Percentiles rank a stretch among this genome's conserved stretches.
phyloP scores from a whole-genome alignment of 2,888 invertebrate genomes.

The Drosophila histrio region DNA sequence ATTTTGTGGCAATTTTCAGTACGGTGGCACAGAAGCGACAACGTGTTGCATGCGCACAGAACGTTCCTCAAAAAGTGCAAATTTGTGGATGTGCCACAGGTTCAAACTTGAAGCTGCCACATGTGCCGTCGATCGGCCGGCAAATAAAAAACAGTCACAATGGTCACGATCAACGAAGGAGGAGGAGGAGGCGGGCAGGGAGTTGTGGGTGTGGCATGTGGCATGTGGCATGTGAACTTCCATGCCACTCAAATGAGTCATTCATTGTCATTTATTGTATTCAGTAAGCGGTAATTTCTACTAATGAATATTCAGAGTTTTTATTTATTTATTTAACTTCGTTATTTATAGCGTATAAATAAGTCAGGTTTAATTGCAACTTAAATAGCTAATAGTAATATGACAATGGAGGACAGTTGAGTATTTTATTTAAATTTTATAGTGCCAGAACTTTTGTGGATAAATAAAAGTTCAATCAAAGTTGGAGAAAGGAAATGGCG shows the following conservation, averaged over 20 bases:
- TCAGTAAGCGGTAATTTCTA: conserved; percentile 10
- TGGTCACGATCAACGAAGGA: conserved; percentile 58
- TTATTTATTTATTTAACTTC: too few species aligned
- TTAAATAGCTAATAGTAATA: not conserved
- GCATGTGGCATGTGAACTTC: conserved; percentile 17
- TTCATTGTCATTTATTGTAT: conserved; percentile 33
- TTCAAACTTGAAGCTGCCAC: conserved; percentile 1
- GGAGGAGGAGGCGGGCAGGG: not conserved
- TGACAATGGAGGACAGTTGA: not conserved
- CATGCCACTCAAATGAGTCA: conserved; percentile 41
- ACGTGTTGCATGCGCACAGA: conserved; percentile 47
- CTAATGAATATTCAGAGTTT: not conserved
- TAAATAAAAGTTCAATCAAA: too few species aligned
- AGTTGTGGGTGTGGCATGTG: conserved; percentile 20
- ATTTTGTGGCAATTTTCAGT: conserved; percentile 41
- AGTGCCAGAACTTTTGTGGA: too few species aligned
- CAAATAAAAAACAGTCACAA: conserved; percentile 57
- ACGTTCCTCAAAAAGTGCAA: conserved; percentile 67
- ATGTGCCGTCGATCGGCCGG: conserved; percentile 37
- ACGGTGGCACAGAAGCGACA: conserved; percentile 47
- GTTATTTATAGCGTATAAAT: not conserved
- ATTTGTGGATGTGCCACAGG: conserved; percentile 46
- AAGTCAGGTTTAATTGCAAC: not conserved
- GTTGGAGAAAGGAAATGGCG: too few species aligned
- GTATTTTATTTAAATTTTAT: too few species aligned